These are phyloP conservation scores for Heliangelus exortis DNA, from an alignment of 2,797 vertebrate species.

Conservation along the genomic window DNA sequence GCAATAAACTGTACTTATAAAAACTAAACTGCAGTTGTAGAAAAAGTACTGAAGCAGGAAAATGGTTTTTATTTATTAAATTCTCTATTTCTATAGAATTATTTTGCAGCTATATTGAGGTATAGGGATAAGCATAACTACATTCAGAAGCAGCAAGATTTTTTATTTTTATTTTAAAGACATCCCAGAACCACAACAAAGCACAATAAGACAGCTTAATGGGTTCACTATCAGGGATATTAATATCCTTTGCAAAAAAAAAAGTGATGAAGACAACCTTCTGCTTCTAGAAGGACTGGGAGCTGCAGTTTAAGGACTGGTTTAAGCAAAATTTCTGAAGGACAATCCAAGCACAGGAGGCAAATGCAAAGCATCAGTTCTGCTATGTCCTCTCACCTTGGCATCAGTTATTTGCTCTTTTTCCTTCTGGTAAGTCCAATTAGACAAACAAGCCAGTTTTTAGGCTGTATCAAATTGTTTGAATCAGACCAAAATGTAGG, in stretches of 20 bases:
- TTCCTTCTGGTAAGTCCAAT: neutral
- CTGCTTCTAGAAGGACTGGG: neutral
- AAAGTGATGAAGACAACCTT: neutral
- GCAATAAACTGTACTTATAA: neutral
- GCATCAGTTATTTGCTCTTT: neutral
- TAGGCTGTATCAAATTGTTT: neutral
- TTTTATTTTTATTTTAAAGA: neutral
- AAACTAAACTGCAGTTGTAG: neutral
- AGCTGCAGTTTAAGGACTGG: neutral
- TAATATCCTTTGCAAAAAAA: neutral
- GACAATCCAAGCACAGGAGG: neutral
- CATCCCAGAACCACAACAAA: neutral
- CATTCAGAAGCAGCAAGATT: neutral
- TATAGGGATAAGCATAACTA: neutral
- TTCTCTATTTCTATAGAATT: neutral
- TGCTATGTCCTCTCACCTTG: neutral
- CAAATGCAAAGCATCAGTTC: neutral
- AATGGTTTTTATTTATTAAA: neutral
- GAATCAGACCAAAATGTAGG: neutral
- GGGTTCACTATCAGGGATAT: neutral
- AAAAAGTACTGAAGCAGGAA: neutral
- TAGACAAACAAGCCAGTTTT: neutral
- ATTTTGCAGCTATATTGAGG: neutral
- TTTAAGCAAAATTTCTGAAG: neutral
- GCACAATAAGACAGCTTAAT: neutral